These are phyloP conservation scores for Acropora tenuis DNA, from an alignment of 64 coral and sea anemone genomes.

Conservation along the genomic window DNA sequence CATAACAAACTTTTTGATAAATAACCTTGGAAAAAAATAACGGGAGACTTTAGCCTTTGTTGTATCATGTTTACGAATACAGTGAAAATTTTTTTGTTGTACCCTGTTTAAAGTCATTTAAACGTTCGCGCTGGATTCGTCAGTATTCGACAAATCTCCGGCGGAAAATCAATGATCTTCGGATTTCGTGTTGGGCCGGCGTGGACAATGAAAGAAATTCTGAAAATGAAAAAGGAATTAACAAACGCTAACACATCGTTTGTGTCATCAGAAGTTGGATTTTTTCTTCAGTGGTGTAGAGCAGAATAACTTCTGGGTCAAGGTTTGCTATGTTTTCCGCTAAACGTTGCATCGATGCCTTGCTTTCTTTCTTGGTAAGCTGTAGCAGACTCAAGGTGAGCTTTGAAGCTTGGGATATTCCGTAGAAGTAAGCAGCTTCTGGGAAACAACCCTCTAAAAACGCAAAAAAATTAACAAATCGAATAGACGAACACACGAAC, in stretches of 20 bases:
- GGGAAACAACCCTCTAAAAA: background rate
- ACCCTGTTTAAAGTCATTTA: too few species aligned
- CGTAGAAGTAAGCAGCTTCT: background rate
- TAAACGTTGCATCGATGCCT: background rate
- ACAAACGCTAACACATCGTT: background rate
- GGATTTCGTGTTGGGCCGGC: too few species aligned
- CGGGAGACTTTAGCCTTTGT: too few species aligned
- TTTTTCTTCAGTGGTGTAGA: background rate
- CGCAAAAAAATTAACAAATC: too few species aligned
- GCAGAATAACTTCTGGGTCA: slow-evolving; percentile 9
- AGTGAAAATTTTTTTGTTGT: too few species aligned
- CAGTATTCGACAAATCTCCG: too few species aligned
- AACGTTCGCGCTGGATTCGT: too few species aligned
- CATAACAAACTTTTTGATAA: too few species aligned
- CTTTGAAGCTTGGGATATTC: background rate
- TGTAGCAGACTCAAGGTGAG: background rate
- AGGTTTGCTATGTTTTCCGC: background rate
- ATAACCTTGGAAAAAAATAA: too few species aligned
- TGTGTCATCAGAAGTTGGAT: background rate
- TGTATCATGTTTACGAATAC: too few species aligned
- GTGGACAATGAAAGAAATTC: background rate
- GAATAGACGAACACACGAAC: too few species aligned
- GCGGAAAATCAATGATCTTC: too few species aligned
- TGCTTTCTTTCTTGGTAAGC: background rate
- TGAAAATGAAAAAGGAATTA: background rate